Evolutionary conservation across 2,113 vertebrate genomes (phyloP).

Genomic region (Pelobates fuscus): DNA sequence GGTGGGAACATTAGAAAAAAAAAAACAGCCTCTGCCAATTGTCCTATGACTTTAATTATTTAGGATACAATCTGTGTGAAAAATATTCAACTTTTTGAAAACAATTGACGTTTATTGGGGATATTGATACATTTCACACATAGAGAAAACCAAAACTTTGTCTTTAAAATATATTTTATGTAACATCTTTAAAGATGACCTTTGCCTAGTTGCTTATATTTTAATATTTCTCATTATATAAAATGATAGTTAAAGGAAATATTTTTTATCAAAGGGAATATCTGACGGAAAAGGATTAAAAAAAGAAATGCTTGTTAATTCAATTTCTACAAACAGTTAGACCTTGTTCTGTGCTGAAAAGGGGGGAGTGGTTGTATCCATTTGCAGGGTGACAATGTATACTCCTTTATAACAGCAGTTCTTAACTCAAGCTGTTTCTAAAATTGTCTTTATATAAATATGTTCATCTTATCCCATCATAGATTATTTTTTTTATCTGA

Average conservation of each 20-base stretch:
- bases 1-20: conserved; percentile 32
- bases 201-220: conserved; percentile 31
- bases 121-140: not conserved
- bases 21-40: not conserved
- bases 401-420: no score
- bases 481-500: no score
- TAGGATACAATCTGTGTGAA: conserved; percentile 28
- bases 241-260: not conserved
- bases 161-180: conserved; percentile 34
- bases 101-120: not conserved
- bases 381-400: no score
- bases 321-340: not conserved
- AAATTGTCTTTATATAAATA: no score
- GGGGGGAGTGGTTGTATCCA: no score
- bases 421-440: no score
- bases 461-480: no score
- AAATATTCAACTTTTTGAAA: not conserved
- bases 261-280: conserved; percentile 9
- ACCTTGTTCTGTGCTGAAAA: no score
- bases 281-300: not conserved
- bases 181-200: conserved; percentile 8
- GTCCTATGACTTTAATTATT: not conserved
- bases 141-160: conserved; percentile 13
- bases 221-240: conserved; percentile 30
- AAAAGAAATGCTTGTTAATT: no score